Evolutionary conservation across 2,888 invertebrate genomes (phyloP).

Genomic region (Ophion costatus): DNA sequence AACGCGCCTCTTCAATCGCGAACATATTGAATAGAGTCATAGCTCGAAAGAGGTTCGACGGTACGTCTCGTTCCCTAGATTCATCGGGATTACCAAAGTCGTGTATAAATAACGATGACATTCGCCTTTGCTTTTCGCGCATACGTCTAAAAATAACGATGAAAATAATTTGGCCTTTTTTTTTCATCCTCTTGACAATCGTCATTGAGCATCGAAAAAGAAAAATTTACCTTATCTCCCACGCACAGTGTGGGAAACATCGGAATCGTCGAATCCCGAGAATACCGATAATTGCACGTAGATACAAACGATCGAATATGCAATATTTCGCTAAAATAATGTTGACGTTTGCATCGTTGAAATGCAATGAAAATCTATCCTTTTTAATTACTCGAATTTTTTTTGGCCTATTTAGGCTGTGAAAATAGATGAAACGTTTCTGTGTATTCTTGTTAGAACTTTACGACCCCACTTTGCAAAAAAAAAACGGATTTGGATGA

Average conservation of each 20-base stretch:
- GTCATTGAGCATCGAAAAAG: not conserved
- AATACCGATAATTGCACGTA: not conserved
- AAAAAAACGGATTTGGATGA: no score
- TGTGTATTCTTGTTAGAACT: no score
- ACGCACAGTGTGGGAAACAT: not conserved
- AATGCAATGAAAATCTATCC: no score
- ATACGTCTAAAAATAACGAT: conserved; percentile 13
- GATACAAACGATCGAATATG: no score
- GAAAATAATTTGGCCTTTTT: not conserved
- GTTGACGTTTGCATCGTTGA: no score
- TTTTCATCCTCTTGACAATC: not conserved
- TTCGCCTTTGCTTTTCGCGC: not conserved
- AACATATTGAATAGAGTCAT: conserved; percentile 30
- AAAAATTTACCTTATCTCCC: not conserved
- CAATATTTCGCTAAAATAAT: no score
- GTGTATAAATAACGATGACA: conserved; percentile 34
- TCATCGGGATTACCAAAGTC: conserved; percentile 18
- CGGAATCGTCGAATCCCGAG: not conserved
- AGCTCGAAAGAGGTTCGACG: conserved; percentile 24
- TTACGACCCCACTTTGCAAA: no score
- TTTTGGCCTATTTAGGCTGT: no score
- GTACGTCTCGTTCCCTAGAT: not conserved
- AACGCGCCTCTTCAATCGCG: conserved; percentile 15
- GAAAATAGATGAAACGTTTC: no score
- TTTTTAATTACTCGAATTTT: no score